Evolutionary conservation across 1,140 invertebrate species (phyloP), one percentile per base, ranked within the genome.

Genomic region (Drosophila subobscura): DNA sequence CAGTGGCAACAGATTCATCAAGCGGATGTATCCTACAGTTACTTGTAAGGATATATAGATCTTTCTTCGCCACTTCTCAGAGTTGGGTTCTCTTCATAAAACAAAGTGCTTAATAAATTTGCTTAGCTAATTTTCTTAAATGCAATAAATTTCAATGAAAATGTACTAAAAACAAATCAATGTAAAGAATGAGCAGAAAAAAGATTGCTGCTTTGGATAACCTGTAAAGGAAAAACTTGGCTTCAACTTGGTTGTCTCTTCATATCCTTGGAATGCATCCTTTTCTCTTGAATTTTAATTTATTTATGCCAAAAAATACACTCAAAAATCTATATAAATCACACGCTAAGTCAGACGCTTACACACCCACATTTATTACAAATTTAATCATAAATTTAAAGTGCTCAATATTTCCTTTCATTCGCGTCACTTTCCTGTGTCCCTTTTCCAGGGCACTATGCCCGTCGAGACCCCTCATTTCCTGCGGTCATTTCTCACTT

Each of bases 121-220:
- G 74, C 66, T 88, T 88, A 79, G 84, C 84, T 88, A 88, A 88
- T 88, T 88, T 86, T 76, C 71, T 79, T 83, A 88, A 88, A 79
- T 73, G 83, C 84, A 83, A 88, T 88, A 88, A 88, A 88, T 88
- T 88, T 88, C 65, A 89, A 83, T 86, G 67, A 79, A 88, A 83
- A 88, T 70, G 83, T 78, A 86, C 67, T 86, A 68, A 79, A 71
- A 68, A 88, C 77, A 79, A 85, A 85, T 76, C 63, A 78, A 63
- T 53, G 44, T 14, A 65, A 46, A 51, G 42, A 25, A 8, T 20
- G 16, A 40, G 47, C 41, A 52, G 53, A 54, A 57, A 57, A 54
- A 47, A 42, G 16, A 54, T 55, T 50, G 49, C 29, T 7, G 3
- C 14, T 22, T n/a, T 12, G 5, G 22, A 46, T 65, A 65, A 70